phyloP scores from a whole-genome alignment of 1,140 invertebrate species.

The Argopecten irradians region DNA sequence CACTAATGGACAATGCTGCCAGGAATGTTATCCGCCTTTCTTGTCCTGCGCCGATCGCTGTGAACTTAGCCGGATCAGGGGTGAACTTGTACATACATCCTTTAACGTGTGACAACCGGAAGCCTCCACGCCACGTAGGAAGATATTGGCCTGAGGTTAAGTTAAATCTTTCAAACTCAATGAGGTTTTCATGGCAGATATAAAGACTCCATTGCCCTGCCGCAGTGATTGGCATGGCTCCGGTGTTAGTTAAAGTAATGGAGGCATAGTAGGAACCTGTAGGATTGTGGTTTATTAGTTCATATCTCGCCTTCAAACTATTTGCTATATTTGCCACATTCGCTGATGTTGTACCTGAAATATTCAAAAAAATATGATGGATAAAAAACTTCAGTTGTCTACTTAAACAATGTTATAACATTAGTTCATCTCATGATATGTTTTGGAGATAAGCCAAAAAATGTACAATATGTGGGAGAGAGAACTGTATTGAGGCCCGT shows the following conservation, averaged over 20 bases:
- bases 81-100: conserved; percentile 2
- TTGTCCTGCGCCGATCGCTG: background rate
- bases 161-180: background rate
- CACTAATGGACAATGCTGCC: background rate
- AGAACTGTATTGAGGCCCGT: too few species aligned
- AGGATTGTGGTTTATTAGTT: background rate
- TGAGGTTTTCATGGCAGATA: background rate
- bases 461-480: too few species aligned
- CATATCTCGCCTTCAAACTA: background rate
- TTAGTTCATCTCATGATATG: too few species aligned
- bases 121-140: background rate
- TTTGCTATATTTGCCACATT: background rate
- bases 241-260: background rate
- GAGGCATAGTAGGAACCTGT: background rate
- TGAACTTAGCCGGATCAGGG: background rate
- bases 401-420: too few species aligned
- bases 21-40: background rate
- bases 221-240: background rate
- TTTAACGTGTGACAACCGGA: background rate
- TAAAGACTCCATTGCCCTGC: background rate
- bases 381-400: too few species aligned
- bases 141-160: background rate
- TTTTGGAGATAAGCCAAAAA: too few species aligned
- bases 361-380: too few species aligned
- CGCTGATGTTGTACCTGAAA: background rate